Conservation (phyloP, 2,888 invertebrate species). For the Cerceris rybyensis region DNA sequence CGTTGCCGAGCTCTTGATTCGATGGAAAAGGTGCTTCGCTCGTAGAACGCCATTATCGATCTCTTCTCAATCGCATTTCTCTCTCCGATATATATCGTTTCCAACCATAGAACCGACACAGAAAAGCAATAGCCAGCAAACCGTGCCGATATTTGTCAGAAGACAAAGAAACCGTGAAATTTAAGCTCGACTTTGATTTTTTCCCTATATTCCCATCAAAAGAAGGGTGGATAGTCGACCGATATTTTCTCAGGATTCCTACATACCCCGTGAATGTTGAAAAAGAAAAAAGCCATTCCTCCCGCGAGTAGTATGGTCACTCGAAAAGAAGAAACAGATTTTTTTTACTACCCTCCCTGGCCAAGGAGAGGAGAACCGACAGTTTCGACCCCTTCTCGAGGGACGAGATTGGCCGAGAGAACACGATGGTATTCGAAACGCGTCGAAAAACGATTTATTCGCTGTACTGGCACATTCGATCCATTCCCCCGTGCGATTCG, state of each 20-base stretch:
- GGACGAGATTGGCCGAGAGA: conserved; percentile 30
- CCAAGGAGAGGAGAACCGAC: conserved; percentile 21
- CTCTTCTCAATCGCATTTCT: conserved; percentile 29
- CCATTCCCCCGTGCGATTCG: conserved; percentile 22
- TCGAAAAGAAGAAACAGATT: conserved; percentile 69
- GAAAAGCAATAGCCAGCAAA: conserved; percentile 11
- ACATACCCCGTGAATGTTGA: too few relatives aligned
- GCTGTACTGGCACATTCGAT: conserved; percentile 7
- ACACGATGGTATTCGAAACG: conserved; percentile 64
- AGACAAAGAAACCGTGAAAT: conserved; percentile 17
- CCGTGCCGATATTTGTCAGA: conserved; percentile 18
- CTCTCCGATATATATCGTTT: conserved; percentile 26
- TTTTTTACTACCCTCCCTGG: conserved; percentile 67
- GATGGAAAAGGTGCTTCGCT: conserved; percentile 19
- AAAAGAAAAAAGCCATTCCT: conserved; percentile 28
- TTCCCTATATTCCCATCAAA: neutral
- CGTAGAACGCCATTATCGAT: conserved; percentile 34
- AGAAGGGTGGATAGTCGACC: too few relatives aligned
- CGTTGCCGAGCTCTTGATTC: conserved; percentile 26
- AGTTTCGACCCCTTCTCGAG: neutral
- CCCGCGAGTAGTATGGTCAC: conserved; percentile 35
- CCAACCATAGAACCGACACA: conserved; percentile 12
- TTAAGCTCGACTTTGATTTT: conserved; percentile 3
- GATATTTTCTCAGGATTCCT: too few relatives aligned
- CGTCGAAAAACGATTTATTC: conserved; percentile 71